Evolutionary conservation across 1,140 invertebrate species (phyloP), one percentile per base, ranked within the genome.

Genomic region (Megathymus violae): DNA sequence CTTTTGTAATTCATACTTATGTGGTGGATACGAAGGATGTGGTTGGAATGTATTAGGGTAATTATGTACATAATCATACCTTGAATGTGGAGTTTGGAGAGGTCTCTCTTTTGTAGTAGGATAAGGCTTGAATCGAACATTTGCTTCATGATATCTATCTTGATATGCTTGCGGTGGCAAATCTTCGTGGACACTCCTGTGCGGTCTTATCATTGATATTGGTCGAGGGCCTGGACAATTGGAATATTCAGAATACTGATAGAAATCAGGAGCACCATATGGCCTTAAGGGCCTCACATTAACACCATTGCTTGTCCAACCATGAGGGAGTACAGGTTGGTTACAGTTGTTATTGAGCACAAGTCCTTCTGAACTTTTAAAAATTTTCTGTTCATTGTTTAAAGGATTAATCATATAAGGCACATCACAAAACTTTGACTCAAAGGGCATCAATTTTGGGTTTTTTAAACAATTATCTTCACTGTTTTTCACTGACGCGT

Each of bases 401-500:
- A 74, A 52, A 62, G 72, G 65, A 80, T 78, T 86, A 69, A 85
- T 66, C 78, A 71, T 69, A 83, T 86, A 91, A 89, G 88, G 86
- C 88, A 91, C 88, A 74, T 89, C 86, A 89, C 83, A 88, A 69
- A 85, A 89, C 74, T 91, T 91, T 58, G 73, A 67, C 50, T 89
- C 88, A 44, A 69, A 14, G 60, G 83, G 73, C 58, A 84, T 67
- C 58, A 74, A 61, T 62, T 88, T 87, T 13, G 63, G 64, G 74
- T 78, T 86, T 79, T 84, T 87, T 62, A 74, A 78, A 46, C 60
- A 80, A 58, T 62, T 44, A 59, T 87, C 84, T 60, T 88, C 85
- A 84, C 65, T 77, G 60, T 67, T 71, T 75, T 88, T 89, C 9
- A 74, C 46, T 41, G 80, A 71, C 71, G 69, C 81, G 58, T 81